phyloP scores from a whole-genome alignment of 2,797 vertebrate genomes.

The Gobio occitaniae region DNA sequence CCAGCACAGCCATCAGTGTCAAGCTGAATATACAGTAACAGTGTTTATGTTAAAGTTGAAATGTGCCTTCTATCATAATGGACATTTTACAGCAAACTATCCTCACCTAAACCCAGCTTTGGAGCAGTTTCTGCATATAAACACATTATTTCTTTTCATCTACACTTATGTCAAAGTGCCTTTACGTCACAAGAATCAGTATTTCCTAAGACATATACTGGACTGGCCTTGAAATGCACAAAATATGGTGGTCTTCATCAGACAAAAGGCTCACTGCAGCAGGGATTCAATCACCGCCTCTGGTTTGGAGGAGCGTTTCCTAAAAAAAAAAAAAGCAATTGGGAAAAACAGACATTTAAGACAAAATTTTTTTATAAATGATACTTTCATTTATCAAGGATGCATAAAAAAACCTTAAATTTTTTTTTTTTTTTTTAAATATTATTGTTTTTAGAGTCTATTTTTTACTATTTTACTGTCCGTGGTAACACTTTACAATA shows the following conservation, averaged over 20 bases:
- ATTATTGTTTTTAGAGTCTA: not conserved
- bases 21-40: conserved; percentile 47
- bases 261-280: conserved; percentile 85
- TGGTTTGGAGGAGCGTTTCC: conserved; percentile 93
- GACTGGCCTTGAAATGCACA: conserved; percentile 25
- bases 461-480: not conserved
- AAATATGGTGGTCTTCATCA: not conserved
- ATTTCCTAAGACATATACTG: conserved; percentile 54
- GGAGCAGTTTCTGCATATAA: conserved; percentile 31
- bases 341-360: not conserved
- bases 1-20: conserved; percentile 8
- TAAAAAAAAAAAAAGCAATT: conserved; percentile 65
- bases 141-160: conserved; percentile 29
- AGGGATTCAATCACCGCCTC: conserved; percentile 93
- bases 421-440: too few species aligned
- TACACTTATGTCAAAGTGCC: conserved; percentile 27
- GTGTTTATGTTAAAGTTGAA: conserved; percentile 40
- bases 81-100: not conserved
- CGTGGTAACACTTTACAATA: not conserved
- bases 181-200: conserved; percentile 23
- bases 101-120: conserved; percentile 11
- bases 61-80: not conserved
- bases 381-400: not conserved
- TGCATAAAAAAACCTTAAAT: too few species aligned
- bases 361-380: not conserved